Evolutionary conservation across 2,797 vertebrate species (phyloP).

Genomic region (Hydrophis major): DNA sequence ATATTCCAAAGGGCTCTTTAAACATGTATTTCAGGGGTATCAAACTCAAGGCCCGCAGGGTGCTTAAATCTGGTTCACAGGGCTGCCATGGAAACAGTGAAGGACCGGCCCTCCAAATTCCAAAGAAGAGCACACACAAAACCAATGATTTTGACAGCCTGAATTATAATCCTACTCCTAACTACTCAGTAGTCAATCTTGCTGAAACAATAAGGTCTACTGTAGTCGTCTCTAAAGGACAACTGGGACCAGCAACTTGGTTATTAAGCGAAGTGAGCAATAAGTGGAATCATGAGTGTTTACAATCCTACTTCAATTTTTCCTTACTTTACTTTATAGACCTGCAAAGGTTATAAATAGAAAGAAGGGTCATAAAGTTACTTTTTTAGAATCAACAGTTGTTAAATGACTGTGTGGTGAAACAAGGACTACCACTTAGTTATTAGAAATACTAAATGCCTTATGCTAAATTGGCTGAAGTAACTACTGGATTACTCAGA

Average conservation of each 20-base stretch:
- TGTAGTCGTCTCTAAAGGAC: neutral
- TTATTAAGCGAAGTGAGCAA: neutral
- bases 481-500: neutral
- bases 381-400: neutral
- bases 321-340: neutral
- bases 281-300: neutral
- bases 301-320: neutral
- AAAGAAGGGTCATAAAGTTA: neutral
- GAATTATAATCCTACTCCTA: neutral
- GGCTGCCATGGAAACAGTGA: too few relatives aligned
- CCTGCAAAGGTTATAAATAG: neutral
- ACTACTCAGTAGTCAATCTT: too few relatives aligned
- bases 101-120: neutral
- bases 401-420: neutral
- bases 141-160: neutral
- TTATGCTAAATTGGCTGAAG: neutral
- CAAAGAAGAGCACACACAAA: neutral
- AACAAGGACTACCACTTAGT: neutral
- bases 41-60: too few relatives aligned
- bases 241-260: neutral
- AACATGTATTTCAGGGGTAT: neutral
- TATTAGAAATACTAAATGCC: neutral
- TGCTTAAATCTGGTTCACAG: too few relatives aligned
- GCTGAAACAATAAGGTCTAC: neutral
- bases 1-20: neutral